Evolutionary conservation across 2,113 vertebrate genomes (phyloP), one percentile per base, ranked within the genome.

Genomic region (Caranx ignobilis): DNA sequence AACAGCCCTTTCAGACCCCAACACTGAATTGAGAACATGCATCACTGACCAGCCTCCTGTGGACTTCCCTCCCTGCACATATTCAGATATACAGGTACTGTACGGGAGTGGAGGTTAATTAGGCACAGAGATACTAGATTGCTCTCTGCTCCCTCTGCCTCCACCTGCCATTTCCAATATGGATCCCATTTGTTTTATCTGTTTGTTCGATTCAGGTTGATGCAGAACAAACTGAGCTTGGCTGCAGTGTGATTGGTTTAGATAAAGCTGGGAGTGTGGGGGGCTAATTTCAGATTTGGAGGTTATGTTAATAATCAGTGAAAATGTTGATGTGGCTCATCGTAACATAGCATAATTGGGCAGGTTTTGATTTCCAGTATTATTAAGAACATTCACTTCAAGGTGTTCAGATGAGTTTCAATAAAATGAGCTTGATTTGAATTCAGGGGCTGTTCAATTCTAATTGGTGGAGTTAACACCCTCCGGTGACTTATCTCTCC

Each of bases 101-200:
- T 1, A 19, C n/a, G 65, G 56, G 71, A 41, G 43, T 11, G 0
- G 34, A 76, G 66, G 74, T 81, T 83, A 39, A 87, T 83, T 43
- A 70, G 18, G 43, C 71, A 35, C 32, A 52, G 32, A 52, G 32
- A 65, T 32, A 43, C 54, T 71, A 41, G 47, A 57, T 67, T 43
- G 10, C 35, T 75, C 56, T 61, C 31, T 68, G 47, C 48, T 54
- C 54, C 8, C 54, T 71, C 43, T 48, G 43, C 59, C 68, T 54
- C 41, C 47, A 83, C 71, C 70, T 81, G 70, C 54, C 69, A 47
- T 26, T 56, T 78, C 26, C 48, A 41, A 6, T 56, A 48, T 72
- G 39, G 59, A 73, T 68, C 65, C 71, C 32, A 66, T 34, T 16
- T 4, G 32, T 18, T 79, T 77, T 60, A 68, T 11, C 52, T 61